These are phyloP conservation scores for Luperina testacea DNA, from an alignment of 2,888 invertebrate genomes.

Conservation along the genomic window DNA sequence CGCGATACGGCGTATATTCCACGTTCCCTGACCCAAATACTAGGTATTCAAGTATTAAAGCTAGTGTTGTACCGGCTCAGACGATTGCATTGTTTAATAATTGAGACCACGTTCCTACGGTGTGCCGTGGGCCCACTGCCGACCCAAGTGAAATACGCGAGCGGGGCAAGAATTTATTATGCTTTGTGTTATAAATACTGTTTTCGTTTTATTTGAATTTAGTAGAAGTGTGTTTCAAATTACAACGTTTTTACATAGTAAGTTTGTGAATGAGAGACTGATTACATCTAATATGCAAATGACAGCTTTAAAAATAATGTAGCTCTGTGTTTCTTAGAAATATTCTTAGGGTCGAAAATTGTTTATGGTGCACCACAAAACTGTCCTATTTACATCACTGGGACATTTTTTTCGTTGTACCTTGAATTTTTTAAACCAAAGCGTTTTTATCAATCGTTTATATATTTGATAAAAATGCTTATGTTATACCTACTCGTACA, in stretches of 20 bases:
- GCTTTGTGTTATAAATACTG: constrained; percentile 6
- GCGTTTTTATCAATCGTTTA: not conserved
- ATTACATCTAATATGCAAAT: not conserved
- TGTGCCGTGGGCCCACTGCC: constrained; percentile 62
- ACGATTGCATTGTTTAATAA: constrained; percentile 89
- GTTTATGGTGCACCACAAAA: too few species aligned
- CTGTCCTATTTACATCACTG: too few species aligned
- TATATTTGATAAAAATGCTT: too few species aligned
- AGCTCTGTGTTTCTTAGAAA: not conserved
- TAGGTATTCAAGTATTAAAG: constrained; percentile 88
- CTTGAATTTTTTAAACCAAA: not conserved
- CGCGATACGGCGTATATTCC: constrained; percentile 70
- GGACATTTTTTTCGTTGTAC: not conserved
- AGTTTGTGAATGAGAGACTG: too few species aligned
- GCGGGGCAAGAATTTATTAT: constrained; percentile 49
- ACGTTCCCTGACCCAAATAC: constrained; percentile 83
- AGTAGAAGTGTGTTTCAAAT: constrained; percentile 15
- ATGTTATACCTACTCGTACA: not conserved
- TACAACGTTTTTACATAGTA: not conserved
- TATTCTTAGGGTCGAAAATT: not conserved
- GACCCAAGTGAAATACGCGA: constrained; percentile 62
- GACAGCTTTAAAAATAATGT: too few species aligned
- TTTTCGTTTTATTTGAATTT: constrained; percentile 24
- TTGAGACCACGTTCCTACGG: constrained; percentile 82
- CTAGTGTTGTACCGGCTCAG: constrained; percentile 79